phyloP scores from a whole-genome alignment of 2,113 vertebrate genomes.

The Pampusana beccarii region DNA sequence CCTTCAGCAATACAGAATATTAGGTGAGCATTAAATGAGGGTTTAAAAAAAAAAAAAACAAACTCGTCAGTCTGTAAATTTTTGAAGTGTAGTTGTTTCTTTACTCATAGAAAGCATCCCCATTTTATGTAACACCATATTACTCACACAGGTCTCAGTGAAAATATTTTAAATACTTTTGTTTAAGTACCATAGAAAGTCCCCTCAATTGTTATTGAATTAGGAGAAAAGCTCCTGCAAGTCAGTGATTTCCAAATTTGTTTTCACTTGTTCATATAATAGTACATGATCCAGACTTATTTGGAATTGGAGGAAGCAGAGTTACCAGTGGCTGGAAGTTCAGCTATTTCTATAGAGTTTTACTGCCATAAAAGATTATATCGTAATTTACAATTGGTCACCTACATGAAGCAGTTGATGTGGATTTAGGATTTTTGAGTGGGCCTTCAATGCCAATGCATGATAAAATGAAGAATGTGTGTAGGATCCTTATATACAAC shows the following conservation, averaged over 20 bases:
- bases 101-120: neutral
- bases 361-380: neutral
- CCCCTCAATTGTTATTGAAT: neutral
- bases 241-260: constrained; percentile 3
- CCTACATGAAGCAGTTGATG: neutral
- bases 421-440: neutral
- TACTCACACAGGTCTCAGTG: neutral
- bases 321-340: neutral
- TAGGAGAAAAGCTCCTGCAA: neutral
- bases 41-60: constrained; percentile 39
- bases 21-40: neutral
- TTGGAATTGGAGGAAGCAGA: neutral
- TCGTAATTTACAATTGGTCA: neutral
- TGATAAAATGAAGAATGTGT: neutral
- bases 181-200: constrained; percentile 18
- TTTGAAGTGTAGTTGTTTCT: neutral
- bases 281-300: neutral
- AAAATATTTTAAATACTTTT: constrained; percentile 51
- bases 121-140: neutral
- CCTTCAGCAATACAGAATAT: constrained; percentile 1
- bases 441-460: neutral
- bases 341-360: neutral
- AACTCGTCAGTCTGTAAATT: neutral
- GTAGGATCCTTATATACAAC: neutral
- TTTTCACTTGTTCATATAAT: constrained; percentile 5